Evolutionary conservation across 2,888 invertebrate species (phyloP), one percentile per base, ranked within the genome.

Genomic region (Cerceris rybyensis): DNA sequence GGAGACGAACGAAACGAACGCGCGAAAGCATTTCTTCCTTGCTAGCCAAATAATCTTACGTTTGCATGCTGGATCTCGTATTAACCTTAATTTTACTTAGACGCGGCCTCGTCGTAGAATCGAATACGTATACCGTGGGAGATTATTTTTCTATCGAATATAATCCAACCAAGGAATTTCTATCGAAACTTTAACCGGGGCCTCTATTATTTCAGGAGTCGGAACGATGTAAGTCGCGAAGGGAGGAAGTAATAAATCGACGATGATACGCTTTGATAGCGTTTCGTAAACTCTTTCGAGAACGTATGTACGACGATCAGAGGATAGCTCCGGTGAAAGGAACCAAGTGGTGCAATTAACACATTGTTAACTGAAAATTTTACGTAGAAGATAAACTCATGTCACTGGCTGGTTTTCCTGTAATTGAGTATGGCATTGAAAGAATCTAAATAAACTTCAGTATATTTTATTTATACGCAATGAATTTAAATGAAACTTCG

Each of bases 71-170:
- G 7, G 57, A 57, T 17, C 57, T 17, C 43, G 57, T 70, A 57
- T 77, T 77, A 75, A 70, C 76, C 69, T 76, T 77, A 76, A 77
- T 75, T 77, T 77, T 70, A 49, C 39, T 49, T 9, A n/a, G 57
- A 57, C 50, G 39, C 63, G 39, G 59, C 28, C 28, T 28, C 28
- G 28, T 4, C 50, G 28, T 55, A 17, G 65, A 76, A 69, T 69
- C 55, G 52, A 58, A 76, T 41, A 59, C 58, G 55, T 41, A 46
- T 49, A 42, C 54, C 17, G 39, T 13, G 58, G 52, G 50, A 57
- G 75, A 68, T 64, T 68, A 17, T 41, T 69, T 41, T 60, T 11
- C 65, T 11, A 50, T 11, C 50, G 50, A 50, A 50, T 50, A 50
- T 7, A n/a, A n/a, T 11, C n/a, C 28, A 4, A 50, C 50, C 13